Conservation (phyloP, 2,888 invertebrate species). For the Drosophila neonasuta region DNA sequence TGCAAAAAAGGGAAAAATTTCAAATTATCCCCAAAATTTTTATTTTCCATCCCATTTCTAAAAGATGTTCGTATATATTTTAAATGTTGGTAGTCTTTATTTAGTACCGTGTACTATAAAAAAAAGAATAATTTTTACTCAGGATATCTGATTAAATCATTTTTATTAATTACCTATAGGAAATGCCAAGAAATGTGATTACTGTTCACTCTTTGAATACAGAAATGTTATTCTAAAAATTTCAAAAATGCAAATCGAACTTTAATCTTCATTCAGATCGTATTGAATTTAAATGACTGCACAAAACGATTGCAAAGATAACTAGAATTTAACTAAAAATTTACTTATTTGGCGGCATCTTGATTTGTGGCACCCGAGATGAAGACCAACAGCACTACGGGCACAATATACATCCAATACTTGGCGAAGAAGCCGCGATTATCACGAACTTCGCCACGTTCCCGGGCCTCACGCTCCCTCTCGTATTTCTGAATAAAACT, state of each 20-base stretch:
- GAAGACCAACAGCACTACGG: conserved; percentile 94
- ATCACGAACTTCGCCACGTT: conserved; percentile 94
- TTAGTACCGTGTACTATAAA: no score
- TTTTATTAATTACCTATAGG: conserved; percentile 1
- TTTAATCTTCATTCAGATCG: background rate
- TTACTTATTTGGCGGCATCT: conserved; percentile 83
- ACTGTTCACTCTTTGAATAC: background rate
- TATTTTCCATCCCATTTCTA: no score
- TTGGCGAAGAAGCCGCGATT: conserved; percentile 97
- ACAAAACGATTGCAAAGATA: conserved; percentile 4
- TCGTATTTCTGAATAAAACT: conserved; percentile 96
- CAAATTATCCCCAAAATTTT: no score
- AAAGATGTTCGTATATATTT: no score
- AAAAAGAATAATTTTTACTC: background rate
- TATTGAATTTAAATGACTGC: conserved; percentile 18
- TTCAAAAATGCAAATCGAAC: background rate
- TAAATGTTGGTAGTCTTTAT: no score
- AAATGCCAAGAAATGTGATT: conserved; percentile 3
- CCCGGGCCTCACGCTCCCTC: conserved; percentile 93
- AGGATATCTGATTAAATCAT: background rate
- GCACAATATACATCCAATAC: conserved; percentile 99
- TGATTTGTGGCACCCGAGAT: conserved; percentile 93
- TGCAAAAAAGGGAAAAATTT: no score
- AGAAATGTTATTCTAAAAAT: background rate
- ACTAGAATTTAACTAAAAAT: conserved; percentile 15